These are phyloP conservation scores for Lasioglossum figueresi DNA, from an alignment of 2,888 invertebrate genomes.

Conservation along the genomic window DNA sequence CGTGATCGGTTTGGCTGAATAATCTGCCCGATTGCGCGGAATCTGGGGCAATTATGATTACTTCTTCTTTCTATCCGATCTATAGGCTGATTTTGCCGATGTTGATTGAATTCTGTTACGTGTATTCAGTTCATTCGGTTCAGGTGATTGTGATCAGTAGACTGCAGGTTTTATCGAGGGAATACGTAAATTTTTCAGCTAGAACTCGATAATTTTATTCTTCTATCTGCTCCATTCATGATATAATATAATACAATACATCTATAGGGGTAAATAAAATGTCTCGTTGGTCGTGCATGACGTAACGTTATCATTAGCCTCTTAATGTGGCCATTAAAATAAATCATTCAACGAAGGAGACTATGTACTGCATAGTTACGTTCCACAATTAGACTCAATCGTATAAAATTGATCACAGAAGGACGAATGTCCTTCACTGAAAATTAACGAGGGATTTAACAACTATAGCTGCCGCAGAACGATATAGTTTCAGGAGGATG, in stretches of 20 bases:
- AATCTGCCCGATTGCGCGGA: conserved; percentile 22
- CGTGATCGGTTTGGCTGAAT: background rate
- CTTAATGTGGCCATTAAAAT: background rate
- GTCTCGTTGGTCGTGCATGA: too few species aligned
- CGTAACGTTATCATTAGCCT: background rate
- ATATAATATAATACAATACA: background rate
- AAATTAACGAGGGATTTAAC: too few species aligned
- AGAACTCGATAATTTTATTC: background rate
- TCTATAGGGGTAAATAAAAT: too few species aligned
- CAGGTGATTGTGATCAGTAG: background rate
- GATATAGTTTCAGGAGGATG: background rate
- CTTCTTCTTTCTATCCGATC: background rate
- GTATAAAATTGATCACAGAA: background rate
- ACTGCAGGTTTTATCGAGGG: too few species aligned
- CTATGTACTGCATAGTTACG: background rate
- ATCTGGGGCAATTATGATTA: background rate
- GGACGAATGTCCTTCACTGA: background rate
- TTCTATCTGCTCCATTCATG: background rate
- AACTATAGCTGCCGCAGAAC: background rate
- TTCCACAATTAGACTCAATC: background rate
- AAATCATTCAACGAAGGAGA: background rate
- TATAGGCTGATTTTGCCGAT: background rate
- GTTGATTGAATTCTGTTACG: background rate
- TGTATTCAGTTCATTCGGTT: background rate
- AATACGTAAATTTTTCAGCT: background rate